These are phyloP conservation scores for Cercopithecus mona DNA, from an alignment of 2,113 vertebrate genomes.

Conservation along the genomic window DNA sequence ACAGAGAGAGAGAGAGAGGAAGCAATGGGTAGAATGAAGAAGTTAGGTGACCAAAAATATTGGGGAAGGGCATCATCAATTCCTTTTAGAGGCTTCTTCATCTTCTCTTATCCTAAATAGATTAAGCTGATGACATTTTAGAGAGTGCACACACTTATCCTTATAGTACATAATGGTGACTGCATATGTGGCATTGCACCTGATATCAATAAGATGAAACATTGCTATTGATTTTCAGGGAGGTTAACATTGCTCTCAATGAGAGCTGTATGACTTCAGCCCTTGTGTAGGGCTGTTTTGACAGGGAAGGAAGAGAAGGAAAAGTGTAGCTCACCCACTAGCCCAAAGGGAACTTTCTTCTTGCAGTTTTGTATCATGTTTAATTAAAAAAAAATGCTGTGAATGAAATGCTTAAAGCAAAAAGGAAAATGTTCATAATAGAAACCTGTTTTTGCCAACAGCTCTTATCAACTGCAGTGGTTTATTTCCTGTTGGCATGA, in stretches of 20 bases:
- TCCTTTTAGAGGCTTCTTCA: not conserved
- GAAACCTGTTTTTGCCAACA: not conserved
- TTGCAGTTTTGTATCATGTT: not conserved
- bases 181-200: not conserved
- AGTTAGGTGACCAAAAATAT: not conserved
- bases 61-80: not conserved
- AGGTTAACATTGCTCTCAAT: not conserved
- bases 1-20: too few species aligned
- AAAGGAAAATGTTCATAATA: not conserved
- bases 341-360: not conserved
- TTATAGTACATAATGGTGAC: not conserved
- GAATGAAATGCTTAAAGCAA: not conserved
- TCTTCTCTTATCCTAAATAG: not conserved
- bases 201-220: too few species aligned
- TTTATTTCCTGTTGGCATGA: not conserved
- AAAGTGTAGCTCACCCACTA: not conserved
- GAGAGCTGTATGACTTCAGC: not conserved
- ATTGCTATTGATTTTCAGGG: not conserved
- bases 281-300: not conserved
- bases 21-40: not conserved
- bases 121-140: not conserved
- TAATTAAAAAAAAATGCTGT: not conserved
- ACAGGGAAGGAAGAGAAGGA: not conserved
- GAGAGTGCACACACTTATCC: not conserved
- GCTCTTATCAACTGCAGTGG: not conserved